Evolutionary conservation across 2,797 vertebrate genomes (phyloP), one percentile per base, ranked within the genome.

Genomic region (Microctenopoma steveboyesi): DNA sequence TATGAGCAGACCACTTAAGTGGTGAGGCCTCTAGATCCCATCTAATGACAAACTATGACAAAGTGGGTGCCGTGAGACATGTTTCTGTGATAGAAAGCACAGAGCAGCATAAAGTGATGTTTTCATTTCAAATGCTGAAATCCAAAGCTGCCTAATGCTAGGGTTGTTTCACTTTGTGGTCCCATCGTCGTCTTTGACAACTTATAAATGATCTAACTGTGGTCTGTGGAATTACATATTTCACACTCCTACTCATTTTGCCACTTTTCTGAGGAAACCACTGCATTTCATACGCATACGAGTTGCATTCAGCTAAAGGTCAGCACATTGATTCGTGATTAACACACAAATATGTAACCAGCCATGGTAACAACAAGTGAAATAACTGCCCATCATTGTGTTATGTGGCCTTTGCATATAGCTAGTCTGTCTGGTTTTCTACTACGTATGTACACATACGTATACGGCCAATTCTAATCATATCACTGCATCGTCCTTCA

Each of bases 11-110:
- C 18, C 47, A 62, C 47, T 76, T 67, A 74, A 54, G 56, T 65
- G 72, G 53, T 63, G 77, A 56, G 52, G 72, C 30, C 15, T 46
- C 62, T 30, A 64, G 66, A 61, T 35, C 33, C 62, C 53, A 56
- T 76, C 40, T 60, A 33, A 76, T 58, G 60, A 43, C 58, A 75
- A 64, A 73, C 52, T 40, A 40, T 78, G 57, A 73, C 50, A 72
- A 64, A 76, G 5, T 73, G 58, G 54, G 43, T 48, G 35, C 64
- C 25, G 59, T 46, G 37, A 13, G 27, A 42, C 42, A 35, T 48
- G 45, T 66, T 1, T 30, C 71, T 62, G 35, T 27, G 54, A 63
- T 27, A 48, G 25, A 68, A 50, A 78, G 50, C 69, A 56, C 13
- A 33, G 45, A 45, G 42, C 8, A 11, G 46, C 43, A 45, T 9